These are phyloP conservation scores for Ctenochaetus hawaiiensis DNA, from an alignment of 2,797 vertebrate genomes.

Conservation along the genomic window DNA sequence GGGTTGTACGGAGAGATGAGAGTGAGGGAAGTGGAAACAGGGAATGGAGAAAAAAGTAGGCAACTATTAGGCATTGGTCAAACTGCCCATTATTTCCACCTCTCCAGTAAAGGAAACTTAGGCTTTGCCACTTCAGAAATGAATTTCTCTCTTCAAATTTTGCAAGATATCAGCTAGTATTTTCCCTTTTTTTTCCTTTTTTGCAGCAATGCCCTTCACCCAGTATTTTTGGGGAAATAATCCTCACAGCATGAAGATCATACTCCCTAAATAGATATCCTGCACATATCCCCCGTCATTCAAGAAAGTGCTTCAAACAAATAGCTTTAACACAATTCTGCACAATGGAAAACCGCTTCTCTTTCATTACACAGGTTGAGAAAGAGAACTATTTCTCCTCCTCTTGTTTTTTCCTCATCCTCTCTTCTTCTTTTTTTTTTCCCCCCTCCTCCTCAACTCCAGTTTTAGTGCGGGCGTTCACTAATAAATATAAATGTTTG, in stretches of 20 bases:
- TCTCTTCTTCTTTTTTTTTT: conserved; percentile 20
- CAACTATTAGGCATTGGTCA: conserved; percentile 15
- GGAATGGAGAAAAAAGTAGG: conserved; percentile 15
- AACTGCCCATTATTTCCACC: conserved; percentile 42
- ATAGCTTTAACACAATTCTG: conserved; percentile 55
- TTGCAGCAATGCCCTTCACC: conserved; percentile 56
- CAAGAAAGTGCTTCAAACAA: conserved; percentile 59
- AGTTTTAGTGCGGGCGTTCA: conserved; percentile 92
- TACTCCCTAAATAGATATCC: conserved; percentile 46
- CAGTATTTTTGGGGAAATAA: conserved; percentile 58
- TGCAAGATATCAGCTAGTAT: not conserved
- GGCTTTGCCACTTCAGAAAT: conserved; percentile 2
- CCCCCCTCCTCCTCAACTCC: conserved; percentile 79
- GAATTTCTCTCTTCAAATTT: not conserved
- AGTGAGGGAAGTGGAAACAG: conserved; percentile 41
- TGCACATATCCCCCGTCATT: conserved; percentile 45
- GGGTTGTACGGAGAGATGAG: conserved; percentile 14
- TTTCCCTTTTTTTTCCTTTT: not conserved
- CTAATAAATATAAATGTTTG: conserved; percentile 99
- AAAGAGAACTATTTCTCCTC: conserved; percentile 63
- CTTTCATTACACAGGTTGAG: conserved; percentile 60
- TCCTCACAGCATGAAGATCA: conserved; percentile 58
- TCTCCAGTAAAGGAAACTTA: not conserved
- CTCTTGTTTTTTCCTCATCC: conserved; percentile 22
- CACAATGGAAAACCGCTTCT: conserved; percentile 35